Base-by-base conservation (phyloP, 2,888 invertebrate genomes). In the Xylota sylvarum region DNA sequence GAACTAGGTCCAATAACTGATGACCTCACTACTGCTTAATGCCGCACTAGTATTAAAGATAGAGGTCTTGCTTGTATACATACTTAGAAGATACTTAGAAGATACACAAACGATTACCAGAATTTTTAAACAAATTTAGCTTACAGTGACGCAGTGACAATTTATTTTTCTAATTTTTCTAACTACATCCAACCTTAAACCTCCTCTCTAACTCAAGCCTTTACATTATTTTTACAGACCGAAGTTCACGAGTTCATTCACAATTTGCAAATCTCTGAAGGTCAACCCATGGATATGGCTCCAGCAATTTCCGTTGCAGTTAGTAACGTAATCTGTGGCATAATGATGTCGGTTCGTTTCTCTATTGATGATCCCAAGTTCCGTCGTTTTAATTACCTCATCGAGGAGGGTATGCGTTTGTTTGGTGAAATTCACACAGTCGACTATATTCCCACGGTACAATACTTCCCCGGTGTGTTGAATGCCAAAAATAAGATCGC, bases 281-380 rank as follows among this genome's bases (percentile, higher is more conserved):
- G 95, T n/a, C 93, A 94, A 40, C 94, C 97, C 0, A 94, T 95
- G 48, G 96, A 97, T 90, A 93, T 97, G 72, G 96, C 96, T 69
- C 95, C 96, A 7, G 93, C 95, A 19, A 94, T 98, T 67, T 96
- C 97, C 48, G 94, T 97, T 88, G 96, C 96, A 35, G 96, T 97
- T 88, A 97, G 97, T 90, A 98, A 98, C 92, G 97, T 98, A 4
- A 97, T 98, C 88, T 97, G 98, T 92, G 96, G 96, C 87, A 95
- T 98, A 89, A 95, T 97, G 90, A 98, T 98, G 98, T 96, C 97
- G 37, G 95, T 97, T 4, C 94, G 97, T 50, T 98, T 97, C 92
- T 94, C 95, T 76, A 95, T 95, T 88, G 95, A 96, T 67, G 97
- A 97, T 91, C 93, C 93, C 5, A 94, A 96, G 69, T 98, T 98